Evolutionary conservation across 2,797 vertebrate species (phyloP).

Genomic region (Hybognathus amarus): DNA sequence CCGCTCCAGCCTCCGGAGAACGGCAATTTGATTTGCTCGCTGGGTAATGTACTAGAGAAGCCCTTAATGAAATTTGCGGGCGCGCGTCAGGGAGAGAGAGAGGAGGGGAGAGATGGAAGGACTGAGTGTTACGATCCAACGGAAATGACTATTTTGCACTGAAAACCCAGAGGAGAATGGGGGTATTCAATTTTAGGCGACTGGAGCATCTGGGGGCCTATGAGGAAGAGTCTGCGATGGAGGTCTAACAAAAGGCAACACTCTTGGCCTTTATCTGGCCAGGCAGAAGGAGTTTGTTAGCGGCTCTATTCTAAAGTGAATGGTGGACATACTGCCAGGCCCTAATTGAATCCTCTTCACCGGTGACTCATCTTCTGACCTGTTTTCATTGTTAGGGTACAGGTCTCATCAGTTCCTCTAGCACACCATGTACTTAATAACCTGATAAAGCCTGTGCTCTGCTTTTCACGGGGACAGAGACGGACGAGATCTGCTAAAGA

Average conservation of each 20-base stretch:
- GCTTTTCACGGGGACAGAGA: conserved; percentile 20
- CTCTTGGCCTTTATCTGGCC: conserved; percentile 66
- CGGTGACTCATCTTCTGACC: conserved; percentile 65
- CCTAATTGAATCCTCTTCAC: conserved; percentile 71
- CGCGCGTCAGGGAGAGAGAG: conserved; percentile 50
- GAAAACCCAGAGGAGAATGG: conserved; percentile 59
- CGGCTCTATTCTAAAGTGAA: conserved; percentile 67
- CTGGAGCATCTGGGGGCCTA: conserved; percentile 57
- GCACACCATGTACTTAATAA: conserved; percentile 26
- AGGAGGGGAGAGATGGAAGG: conserved; percentile 28
- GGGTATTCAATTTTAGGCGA: conserved; percentile 59
- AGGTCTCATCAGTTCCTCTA: conserved; percentile 47
- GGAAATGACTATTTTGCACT: conserved; percentile 65
- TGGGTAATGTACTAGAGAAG: conserved; percentile 74
- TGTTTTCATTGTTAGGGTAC: conserved; percentile 61
- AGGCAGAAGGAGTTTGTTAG: conserved; percentile 68
- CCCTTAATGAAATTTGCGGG: conserved; percentile 71
- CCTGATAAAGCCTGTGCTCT: conserved; percentile 49
- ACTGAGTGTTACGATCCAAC: conserved; percentile 22
- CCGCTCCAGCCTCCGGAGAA: conserved; percentile 68
- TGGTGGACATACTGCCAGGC: conserved; percentile 55
- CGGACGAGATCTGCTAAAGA: background rate
- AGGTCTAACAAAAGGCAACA: conserved; percentile 64
- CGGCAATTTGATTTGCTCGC: conserved; percentile 73
- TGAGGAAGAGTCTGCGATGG: conserved; percentile 55